Evolutionary conservation across 2,888 invertebrate species (phyloP).

Genomic region (Craniophora ligustri): DNA sequence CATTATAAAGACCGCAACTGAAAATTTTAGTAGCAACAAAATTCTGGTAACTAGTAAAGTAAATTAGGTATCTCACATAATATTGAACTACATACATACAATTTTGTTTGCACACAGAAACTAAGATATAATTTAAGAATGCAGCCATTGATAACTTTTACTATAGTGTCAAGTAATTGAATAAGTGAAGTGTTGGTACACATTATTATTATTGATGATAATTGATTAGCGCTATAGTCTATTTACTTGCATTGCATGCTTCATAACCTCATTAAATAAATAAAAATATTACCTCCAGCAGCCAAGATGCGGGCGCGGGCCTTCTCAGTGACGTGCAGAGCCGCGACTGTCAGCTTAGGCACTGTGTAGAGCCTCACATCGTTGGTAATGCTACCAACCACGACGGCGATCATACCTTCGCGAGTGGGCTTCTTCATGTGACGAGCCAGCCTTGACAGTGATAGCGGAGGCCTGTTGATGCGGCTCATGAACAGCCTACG

Average conservation of each 20-base stretch:
- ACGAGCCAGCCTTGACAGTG: slow-evolving; percentile 95
- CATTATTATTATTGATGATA: too few species aligned
- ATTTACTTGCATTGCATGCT: slow-evolving; percentile 38
- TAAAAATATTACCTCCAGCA: slow-evolving; percentile 92
- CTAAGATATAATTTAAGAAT: too few species aligned
- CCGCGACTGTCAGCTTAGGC: slow-evolving; percentile 98
- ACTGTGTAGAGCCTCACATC: slow-evolving; percentile 96
- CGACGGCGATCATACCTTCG: slow-evolving; percentile 95
- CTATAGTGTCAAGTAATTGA: too few species aligned
- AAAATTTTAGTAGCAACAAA: too few species aligned
- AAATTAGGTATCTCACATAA: too few species aligned
- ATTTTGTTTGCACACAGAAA: too few species aligned
- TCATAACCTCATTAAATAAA: slow-evolving; percentile 35
- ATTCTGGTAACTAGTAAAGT: too few species aligned
- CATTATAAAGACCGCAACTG: too few species aligned
- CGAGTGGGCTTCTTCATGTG: slow-evolving; percentile 96
- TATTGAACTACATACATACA: too few species aligned
- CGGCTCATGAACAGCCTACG: slow-evolving; percentile 99
- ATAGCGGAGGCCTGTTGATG: slow-evolving; percentile 97
- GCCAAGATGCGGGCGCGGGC: slow-evolving; percentile 98
- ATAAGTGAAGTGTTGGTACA: too few species aligned
- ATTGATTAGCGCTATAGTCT: background rate
- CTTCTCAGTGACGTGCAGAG: slow-evolving; percentile 97
- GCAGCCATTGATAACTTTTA: too few species aligned
- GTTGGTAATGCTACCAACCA: slow-evolving; percentile 98